Conservation (phyloP, 2,797 vertebrate genomes). For the Australoheros facetus region DNA sequence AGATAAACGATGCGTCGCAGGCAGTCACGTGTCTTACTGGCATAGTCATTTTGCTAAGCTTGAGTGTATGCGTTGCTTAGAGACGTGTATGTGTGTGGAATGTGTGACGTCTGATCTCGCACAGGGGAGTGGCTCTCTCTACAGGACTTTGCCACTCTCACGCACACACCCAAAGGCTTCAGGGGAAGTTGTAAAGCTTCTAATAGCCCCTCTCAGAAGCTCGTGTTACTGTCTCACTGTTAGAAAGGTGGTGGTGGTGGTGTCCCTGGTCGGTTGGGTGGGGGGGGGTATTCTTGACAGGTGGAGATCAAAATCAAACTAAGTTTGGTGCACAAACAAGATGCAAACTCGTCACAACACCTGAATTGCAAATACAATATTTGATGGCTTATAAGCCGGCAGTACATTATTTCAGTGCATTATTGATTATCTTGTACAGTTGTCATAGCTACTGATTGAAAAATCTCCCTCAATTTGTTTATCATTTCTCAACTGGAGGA, state of each 20-base stretch:
- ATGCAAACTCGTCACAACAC: slow-evolving; percentile 15
- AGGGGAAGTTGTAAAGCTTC: slow-evolving; percentile 78
- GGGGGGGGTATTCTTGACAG: slow-evolving; percentile 46
- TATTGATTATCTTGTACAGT: background rate
- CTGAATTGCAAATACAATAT: background rate
- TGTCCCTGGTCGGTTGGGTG: too few relatives aligned
- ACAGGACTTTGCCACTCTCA: slow-evolving; percentile 56
- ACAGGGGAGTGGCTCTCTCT: slow-evolving; percentile 76
- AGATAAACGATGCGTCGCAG: slow-evolving; percentile 47
- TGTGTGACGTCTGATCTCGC: slow-evolving; percentile 78
- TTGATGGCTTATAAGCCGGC: background rate
- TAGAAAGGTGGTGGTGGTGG: background rate
- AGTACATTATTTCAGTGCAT: background rate
- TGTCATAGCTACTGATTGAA: background rate
- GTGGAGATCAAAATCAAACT: slow-evolving; percentile 58
- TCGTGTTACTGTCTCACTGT: slow-evolving; percentile 52
- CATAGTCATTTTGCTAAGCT: slow-evolving; percentile 62
- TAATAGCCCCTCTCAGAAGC: slow-evolving; percentile 69
- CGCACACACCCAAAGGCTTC: slow-evolving; percentile 53
- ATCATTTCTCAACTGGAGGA: background rate
- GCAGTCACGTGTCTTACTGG: slow-evolving; percentile 68
- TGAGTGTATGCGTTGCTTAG: slow-evolving; percentile 71
- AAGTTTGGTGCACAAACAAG: background rate
- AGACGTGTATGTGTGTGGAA: slow-evolving; percentile 74
- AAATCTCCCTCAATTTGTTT: background rate